Conservation (phyloP, 2,888 invertebrate genomes). For the Laspeyria flexula region DNA sequence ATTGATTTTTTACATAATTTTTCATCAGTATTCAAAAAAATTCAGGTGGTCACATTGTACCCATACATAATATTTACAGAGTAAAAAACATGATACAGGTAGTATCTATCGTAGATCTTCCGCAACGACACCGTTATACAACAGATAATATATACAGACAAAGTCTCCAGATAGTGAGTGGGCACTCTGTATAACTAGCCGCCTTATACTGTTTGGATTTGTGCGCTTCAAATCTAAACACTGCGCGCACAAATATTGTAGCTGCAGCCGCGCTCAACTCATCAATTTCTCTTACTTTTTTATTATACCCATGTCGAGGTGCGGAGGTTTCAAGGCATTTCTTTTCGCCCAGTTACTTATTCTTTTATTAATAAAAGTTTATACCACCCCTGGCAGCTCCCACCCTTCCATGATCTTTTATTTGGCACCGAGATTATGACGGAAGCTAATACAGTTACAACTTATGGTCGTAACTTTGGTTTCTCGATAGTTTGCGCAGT, state of each 20-base stretch:
- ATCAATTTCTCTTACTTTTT: conserved; percentile 73
- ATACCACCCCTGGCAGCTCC: conserved; percentile 55
- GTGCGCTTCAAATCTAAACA: conserved; percentile 37
- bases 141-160: too few relatives aligned
- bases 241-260: conserved; percentile 44
- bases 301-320: conserved; percentile 66
- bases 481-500: conserved; percentile 14
- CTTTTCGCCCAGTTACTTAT: conserved; percentile 65
- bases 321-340: conserved; percentile 66
- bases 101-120: too few relatives aligned
- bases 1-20: too few relatives aligned
- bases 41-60: too few relatives aligned
- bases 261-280: conserved; percentile 54
- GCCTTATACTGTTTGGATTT: background rate
- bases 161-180: too few relatives aligned
- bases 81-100: too few relatives aligned
- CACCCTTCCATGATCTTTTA: conserved; percentile 54
- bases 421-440: conserved; percentile 35
- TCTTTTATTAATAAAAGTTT: conserved; percentile 80
- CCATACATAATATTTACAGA: too few relatives aligned
- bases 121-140: too few relatives aligned
- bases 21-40: too few relatives aligned
- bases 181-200: too few relatives aligned
- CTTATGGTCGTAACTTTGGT: conserved; percentile 13
- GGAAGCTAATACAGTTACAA: conserved; percentile 21